phyloP scores from a whole-genome alignment of 1,140 invertebrate genomes.

The Phortica variegata region DNA sequence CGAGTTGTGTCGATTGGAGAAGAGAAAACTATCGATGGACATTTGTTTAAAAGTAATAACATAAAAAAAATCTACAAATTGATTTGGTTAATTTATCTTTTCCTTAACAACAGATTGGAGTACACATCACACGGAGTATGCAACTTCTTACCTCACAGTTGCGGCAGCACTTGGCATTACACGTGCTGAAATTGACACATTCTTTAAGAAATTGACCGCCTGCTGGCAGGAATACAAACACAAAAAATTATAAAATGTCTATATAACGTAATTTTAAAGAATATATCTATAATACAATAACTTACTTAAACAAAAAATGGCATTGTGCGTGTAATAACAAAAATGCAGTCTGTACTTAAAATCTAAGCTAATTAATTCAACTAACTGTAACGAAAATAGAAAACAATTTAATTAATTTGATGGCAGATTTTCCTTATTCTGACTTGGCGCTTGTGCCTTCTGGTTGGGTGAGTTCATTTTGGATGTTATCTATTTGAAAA shows the following conservation, averaged over 20 bases:
- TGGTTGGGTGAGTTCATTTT: not conserved
- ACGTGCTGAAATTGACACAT: slow-evolving; percentile 44
- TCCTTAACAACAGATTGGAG: slow-evolving; percentile 44
- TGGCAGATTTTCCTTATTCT: slow-evolving; percentile 34
- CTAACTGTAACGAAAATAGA: slow-evolving; percentile 6
- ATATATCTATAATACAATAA: slow-evolving; percentile 6
- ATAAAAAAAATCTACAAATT: not conserved
- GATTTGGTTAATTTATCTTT: not conserved
- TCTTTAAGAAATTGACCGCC: slow-evolving; percentile 42
- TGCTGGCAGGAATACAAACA: slow-evolving; percentile 28
- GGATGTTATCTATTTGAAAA: not conserved
- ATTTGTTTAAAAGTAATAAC: slow-evolving; percentile 36
- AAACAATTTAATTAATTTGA: not conserved
- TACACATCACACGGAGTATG: slow-evolving; percentile 28
- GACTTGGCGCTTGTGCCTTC: not conserved
- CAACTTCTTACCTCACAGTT: slow-evolving; percentile 49
- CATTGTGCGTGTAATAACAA: no score
- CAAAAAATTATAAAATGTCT: no score
- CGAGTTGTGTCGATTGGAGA: slow-evolving; percentile 40
- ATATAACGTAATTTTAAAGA: no score
- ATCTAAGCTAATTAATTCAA: not conserved
- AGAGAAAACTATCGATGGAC: slow-evolving; percentile 39
- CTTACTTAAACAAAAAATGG: slow-evolving; percentile 7
- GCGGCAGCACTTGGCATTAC: slow-evolving; percentile 47
- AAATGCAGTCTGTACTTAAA: not conserved